Conservation (phyloP, 37 sponge, comb jelly and placozoan genomes). For the Haliclona indistincta region DNA sequence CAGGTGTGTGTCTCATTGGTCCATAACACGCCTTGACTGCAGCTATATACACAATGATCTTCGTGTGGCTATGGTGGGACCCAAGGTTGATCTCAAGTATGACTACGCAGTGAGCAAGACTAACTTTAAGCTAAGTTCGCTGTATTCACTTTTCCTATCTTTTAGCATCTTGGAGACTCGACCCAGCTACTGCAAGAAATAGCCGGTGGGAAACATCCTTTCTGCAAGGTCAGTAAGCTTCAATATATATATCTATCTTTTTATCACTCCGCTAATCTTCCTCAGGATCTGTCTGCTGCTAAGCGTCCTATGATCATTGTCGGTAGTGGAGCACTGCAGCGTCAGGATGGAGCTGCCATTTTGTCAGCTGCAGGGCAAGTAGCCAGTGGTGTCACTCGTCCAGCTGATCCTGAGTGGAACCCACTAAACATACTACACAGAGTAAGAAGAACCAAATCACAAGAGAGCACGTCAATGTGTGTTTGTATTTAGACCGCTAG, state of each 20-base stretch:
- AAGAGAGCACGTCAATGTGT: background rate
- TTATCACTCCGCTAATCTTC: too few species aligned
- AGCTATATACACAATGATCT: conserved; percentile 89
- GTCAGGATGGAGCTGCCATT: conserved; percentile 68
- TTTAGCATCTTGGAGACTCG: conserved; percentile 79
- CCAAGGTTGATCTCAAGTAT: conserved; percentile 85
- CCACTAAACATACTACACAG: conserved; percentile 84
- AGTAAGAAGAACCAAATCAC: conserved; percentile 18
- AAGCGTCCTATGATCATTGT: conserved; percentile 77
- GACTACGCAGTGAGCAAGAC: conserved; percentile 54
- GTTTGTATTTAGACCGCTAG: conserved; percentile 74
- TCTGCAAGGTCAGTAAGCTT: conserved; percentile 75
- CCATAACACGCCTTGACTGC: background rate
- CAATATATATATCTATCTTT: too few species aligned
- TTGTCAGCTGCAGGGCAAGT: conserved; percentile 24
- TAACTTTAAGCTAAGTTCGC: background rate
- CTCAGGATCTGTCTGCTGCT: too few species aligned
- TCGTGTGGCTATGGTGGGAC: conserved; percentile 71
- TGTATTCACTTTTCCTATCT: background rate
- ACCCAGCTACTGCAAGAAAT: conserved; percentile 64
- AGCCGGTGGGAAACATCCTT: conserved; percentile 79
- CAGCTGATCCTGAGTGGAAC: conserved; percentile 60
- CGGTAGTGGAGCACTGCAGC: conserved; percentile 61
- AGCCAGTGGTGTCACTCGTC: conserved; percentile 24
- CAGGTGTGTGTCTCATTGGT: background rate